Evolutionary conservation across 2,888 invertebrate species (phyloP).

Genomic region (Hypena proboscidalis): DNA sequence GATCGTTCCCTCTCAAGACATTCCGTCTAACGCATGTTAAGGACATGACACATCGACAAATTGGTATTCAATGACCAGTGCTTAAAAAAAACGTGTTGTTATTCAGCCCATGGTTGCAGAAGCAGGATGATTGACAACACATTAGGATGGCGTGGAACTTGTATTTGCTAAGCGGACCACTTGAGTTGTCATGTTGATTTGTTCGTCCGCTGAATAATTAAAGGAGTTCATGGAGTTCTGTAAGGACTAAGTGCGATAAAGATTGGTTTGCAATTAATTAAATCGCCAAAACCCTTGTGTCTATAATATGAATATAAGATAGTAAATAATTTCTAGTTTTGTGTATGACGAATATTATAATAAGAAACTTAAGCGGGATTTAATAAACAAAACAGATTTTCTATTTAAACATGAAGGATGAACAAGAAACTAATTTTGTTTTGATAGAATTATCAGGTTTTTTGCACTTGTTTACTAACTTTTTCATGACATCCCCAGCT

Average conservation of each 20-base stretch:
- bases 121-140: conserved; percentile 79
- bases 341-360: too few species aligned
- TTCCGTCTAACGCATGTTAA: conserved; percentile 33
- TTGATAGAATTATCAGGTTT: too few species aligned
- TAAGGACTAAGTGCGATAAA: conserved; percentile 18
- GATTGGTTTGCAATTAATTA: too few species aligned
- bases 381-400: too few species aligned
- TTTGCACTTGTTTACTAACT: too few species aligned
- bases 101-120: conserved; percentile 57
- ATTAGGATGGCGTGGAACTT: conserved; percentile 68
- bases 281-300: too few species aligned
- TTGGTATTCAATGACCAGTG: conserved; percentile 62
- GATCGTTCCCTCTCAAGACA: conserved; percentile 36
- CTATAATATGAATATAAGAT: too few species aligned
- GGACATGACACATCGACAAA: conserved; percentile 64
- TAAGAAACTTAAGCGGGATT: too few species aligned
- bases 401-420: too few species aligned
- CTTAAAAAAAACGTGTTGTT: conserved; percentile 67
- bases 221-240: conserved; percentile 34
- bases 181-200: conserved; percentile 62
- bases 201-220: conserved; percentile 64
- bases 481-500: too few species aligned
- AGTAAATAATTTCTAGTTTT: too few species aligned
- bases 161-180: conserved; percentile 64
- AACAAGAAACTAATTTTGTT: too few species aligned